Base-by-base conservation (phyloP, 2,113 vertebrate genomes). In the Malurus elegans region DNA sequence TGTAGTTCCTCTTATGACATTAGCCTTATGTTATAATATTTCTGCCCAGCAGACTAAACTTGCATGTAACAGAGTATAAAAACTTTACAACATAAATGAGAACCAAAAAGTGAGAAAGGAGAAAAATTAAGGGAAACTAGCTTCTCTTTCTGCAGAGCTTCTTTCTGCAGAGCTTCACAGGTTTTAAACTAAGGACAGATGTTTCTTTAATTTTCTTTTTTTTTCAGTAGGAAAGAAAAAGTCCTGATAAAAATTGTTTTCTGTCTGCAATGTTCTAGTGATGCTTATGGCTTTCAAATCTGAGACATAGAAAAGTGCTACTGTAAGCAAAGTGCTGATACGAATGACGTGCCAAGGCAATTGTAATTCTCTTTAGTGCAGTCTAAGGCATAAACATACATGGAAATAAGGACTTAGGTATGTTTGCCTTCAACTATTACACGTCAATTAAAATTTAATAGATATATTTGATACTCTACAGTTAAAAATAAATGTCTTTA, bases 291-390 rank as follows among this genome's bases (percentile, higher is more conserved):
- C 69, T 96, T 95, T 96, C 95, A 94, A 96, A 97, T 93, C 85
- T 96, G 76, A 85, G 96, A 94, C 71, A 93, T 93, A 31, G 76
- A 83, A 93, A 97, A 93, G 28, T 91, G 81, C 81, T 81, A 28
- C 95, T 95, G 50, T 92, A 92, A 92, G 70, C 79, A 70, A 93
- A 89, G 54, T 91, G 72, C 75, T 96, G 76, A 29, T 67, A 53
- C 26, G 29, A 87, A 53, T 61, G 20, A 92, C 92, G 32, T 88
- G 69, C 45, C 56, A 69, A 95, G 78, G 74, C 86, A 85, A 91
- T 91, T 83, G 36, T 85, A 90, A 81, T 94, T 95, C 42, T 95
- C 84, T 94, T 93, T 96, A 93, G 85, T 95, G 74, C 74, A 90
- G 65, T 81, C 81, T 94, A 76, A 95, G 93, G 47, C 90, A 92